These are phyloP conservation scores for Psilanteris sp. DNA, from an alignment of 1,140 invertebrate genomes.

Conservation along the genomic window DNA sequence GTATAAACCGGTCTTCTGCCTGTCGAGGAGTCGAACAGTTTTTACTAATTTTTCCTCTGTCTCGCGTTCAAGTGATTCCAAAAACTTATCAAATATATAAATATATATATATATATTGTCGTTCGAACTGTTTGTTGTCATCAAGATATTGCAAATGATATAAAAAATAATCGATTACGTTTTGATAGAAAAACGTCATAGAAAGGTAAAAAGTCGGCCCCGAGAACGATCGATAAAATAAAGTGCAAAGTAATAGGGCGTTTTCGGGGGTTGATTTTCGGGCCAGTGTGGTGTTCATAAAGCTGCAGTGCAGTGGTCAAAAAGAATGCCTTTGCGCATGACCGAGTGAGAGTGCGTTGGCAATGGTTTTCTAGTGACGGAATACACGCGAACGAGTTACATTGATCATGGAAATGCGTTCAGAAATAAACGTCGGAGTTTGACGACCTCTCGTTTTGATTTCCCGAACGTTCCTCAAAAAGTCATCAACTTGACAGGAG, in stretches of 20 bases:
- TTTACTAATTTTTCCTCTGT: constrained; percentile 32
- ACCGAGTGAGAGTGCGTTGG: constrained; percentile 38
- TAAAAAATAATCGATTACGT: too few relatives aligned
- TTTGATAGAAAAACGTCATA: constrained; percentile 6
- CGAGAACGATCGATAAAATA: constrained; percentile 5
- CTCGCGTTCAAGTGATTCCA: constrained; percentile 1
- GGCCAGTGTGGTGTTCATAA: constrained; percentile 2
- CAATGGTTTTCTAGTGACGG: constrained; percentile 29
- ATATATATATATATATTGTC: constrained; percentile 36
- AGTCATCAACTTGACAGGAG: not conserved
- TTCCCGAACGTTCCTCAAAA: constrained; percentile 34
- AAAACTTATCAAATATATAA: constrained; percentile 15
- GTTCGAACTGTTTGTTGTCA: too few relatives aligned
- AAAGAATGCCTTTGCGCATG: constrained; percentile 38
- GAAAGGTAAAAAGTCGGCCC: not conserved
- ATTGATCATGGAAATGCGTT: constrained; percentile 43
- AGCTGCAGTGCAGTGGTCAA: constrained; percentile 53
- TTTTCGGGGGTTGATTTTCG: constrained; percentile 13
- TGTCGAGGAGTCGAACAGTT: constrained; percentile 61
- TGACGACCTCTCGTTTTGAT: constrained; percentile 27
- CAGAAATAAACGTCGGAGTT: constrained; percentile 40
- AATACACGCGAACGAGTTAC: constrained; percentile 18
- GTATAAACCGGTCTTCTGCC: constrained; percentile 77
- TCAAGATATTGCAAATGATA: too few relatives aligned
- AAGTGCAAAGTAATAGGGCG: constrained; percentile 9